phyloP scores from a whole-genome alignment of 2,888 invertebrate species.

The Andrena bicolor region DNA sequence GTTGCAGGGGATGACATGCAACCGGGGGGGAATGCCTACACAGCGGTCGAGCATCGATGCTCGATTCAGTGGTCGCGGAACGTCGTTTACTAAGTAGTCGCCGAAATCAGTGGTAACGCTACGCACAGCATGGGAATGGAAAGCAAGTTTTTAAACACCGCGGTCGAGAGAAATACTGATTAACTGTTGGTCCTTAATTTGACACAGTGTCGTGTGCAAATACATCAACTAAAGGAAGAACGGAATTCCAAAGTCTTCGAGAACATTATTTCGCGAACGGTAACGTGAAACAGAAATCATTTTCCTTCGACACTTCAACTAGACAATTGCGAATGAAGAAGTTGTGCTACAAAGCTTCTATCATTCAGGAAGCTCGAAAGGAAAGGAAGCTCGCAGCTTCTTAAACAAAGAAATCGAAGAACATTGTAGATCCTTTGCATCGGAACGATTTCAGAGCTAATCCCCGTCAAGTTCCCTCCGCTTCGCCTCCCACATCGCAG shows the following conservation, averaged over 20 bases:
- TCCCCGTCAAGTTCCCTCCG: not conserved
- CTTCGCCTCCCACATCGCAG: not conserved
- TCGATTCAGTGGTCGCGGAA: not conserved
- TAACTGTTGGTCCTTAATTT: not conserved
- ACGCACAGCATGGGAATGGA: not conserved
- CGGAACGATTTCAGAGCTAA: not conserved
- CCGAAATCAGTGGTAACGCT: not conserved
- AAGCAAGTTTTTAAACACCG: not conserved
- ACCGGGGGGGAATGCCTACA: conserved; percentile 39
- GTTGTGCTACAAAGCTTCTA: not conserved
- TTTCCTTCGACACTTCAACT: not conserved
- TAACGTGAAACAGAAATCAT: not conserved
- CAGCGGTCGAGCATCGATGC: conserved; percentile 33
- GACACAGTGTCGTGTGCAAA: not conserved
- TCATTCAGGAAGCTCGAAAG: conserved; percentile 20
- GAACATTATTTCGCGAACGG: not conserved
- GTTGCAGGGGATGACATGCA: not conserved
- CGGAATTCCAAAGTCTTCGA: not conserved
- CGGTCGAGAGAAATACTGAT: not conserved
- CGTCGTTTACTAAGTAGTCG: not conserved
- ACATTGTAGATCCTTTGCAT: no score
- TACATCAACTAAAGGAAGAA: conserved; percentile 34
- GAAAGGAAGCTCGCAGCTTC: not conserved
- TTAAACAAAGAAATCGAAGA: not conserved
- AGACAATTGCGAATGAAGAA: not conserved